Conservation (phyloP, 2,888 invertebrate genomes). For the Andrena bicolor region DNA sequence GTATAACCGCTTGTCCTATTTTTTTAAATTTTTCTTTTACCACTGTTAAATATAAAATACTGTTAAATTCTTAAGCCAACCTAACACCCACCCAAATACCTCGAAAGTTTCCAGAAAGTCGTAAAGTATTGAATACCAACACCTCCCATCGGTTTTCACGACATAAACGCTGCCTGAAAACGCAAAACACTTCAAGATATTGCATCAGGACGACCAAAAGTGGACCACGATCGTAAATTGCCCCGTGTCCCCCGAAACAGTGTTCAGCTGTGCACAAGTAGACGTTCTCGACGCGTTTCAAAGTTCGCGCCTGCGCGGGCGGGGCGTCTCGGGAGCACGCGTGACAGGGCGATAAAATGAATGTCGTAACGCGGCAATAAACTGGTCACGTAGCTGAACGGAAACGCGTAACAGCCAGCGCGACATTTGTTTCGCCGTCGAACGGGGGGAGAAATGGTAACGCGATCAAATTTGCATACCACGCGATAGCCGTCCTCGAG, state of each 20-base stretch:
- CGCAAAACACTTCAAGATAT: no score
- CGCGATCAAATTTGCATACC: slow-evolving; percentile 60
- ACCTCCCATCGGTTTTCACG: no score
- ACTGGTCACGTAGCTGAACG: slow-evolving; percentile 59
- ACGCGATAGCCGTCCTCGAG: slow-evolving; percentile 35
- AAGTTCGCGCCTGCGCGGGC: not conserved
- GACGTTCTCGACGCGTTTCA: slow-evolving; percentile 9
- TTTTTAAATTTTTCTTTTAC: no score
- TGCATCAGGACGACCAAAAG: no score
- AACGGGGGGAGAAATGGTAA: slow-evolving; percentile 32
- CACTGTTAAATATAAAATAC: no score
- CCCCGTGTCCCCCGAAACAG: not conserved
- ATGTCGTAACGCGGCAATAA: slow-evolving; percentile 60
- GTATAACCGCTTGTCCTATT: no score
- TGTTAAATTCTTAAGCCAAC: no score
- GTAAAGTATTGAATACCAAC: no score
- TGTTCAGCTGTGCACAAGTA: not conserved
- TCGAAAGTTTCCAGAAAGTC: no score
- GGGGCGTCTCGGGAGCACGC: slow-evolving; percentile 4
- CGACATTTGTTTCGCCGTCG: slow-evolving; percentile 58
- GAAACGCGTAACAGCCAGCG: slow-evolving; percentile 59
- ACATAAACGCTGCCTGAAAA: no score
- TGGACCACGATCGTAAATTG: no score
- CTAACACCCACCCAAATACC: no score
- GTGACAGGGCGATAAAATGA: slow-evolving; percentile 61